Evolutionary conservation across 2,888 invertebrate species (phyloP), one percentile per base, ranked within the genome.

Genomic region (Agrilus mali): DNA sequence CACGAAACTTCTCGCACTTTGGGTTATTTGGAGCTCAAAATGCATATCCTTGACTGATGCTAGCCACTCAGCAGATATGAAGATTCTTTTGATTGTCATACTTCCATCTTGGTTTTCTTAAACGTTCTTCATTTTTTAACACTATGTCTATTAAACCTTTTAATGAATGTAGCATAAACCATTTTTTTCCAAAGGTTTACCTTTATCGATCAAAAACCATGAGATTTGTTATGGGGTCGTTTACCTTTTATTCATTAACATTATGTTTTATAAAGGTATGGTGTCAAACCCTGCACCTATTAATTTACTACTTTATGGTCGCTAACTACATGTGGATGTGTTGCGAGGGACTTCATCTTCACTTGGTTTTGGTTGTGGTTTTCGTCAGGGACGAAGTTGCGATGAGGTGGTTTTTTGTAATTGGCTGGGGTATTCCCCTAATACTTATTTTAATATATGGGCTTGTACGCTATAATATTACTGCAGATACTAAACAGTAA

Each of bases 281-380:
- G 78, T 87, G 87, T 60, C 80, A 81, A 60, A 57, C 68, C 1
- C 66, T 86, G 2, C 84, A 86, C 60, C 60, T 83, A 22, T 36
- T 63, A 16, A 46, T 79, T 2, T 77, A 81, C 6, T 87, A 86
- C 60, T 78, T 82, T 53, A 80, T 85, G 72, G 67, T 84, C 38
- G 77, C 82, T 37, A 84, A 82, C 61, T 86, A 86, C 64, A 75
- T 83, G 60, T 88, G 87, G 87, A 86, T 86, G 86, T 86, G 87
- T 60, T 82, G 82, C 58, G 86, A 86, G 60, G 82, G 82, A 1
- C 66, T 86, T 2, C 82, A 86, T 58, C 67, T 88, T 7, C 84
- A 86, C 61, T 72, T 86, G 14, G 75, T 85, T 1, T 68, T 88
- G 1, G 84, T 85, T 8, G 77, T 84, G 55, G 83, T 86, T 13